Evolutionary conservation across 2,797 vertebrate genomes (phyloP).

Genomic region (Scolopax rusticola): DNA sequence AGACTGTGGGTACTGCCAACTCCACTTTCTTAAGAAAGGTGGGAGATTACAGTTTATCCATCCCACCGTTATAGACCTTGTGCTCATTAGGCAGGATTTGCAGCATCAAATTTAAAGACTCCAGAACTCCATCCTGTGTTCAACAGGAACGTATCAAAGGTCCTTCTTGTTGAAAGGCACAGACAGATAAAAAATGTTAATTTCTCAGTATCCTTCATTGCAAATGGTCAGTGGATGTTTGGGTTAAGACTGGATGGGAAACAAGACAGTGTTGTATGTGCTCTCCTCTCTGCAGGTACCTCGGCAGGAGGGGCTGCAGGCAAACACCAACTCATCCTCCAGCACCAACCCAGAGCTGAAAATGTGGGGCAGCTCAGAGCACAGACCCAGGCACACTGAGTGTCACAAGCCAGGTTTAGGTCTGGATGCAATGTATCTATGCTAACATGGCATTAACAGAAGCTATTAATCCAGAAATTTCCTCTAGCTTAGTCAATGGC

Average conservation of each 20-base stretch:
- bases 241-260: not conserved
- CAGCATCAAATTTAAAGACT: not conserved
- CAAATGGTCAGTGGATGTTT: not conserved
- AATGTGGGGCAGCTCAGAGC: not conserved
- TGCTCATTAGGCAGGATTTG: not conserved
- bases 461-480: not conserved
- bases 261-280: accelerated
- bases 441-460: not conserved
- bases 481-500: not conserved
- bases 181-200: not conserved
- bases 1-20: not conserved
- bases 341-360: not conserved
- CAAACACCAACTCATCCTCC: not conserved
- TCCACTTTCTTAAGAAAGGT: not conserved
- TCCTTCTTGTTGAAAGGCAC: not conserved
- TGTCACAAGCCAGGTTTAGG: not conserved
- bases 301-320: not conserved
- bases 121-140: not conserved
- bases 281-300: not conserved
- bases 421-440: not conserved
- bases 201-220: not conserved
- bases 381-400: not conserved
- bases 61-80: not conserved
- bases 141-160: not conserved
- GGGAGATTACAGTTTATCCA: not conserved